Evolutionary conservation across 2,113 vertebrate species (phyloP).

Genomic region (Vulpes ferrilata): DNA sequence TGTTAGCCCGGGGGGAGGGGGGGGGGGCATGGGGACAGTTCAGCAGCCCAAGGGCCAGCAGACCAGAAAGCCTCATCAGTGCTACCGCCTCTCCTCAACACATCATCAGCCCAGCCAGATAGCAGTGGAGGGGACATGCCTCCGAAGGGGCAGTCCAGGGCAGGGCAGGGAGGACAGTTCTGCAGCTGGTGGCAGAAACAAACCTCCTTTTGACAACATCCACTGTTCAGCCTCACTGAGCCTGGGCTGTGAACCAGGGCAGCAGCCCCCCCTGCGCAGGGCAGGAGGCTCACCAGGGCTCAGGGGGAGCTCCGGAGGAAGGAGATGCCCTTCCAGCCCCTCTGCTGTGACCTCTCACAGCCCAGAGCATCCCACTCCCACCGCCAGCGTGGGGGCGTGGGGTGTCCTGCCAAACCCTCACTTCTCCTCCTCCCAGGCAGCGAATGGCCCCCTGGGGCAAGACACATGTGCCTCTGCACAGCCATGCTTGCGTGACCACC

Average conservation of each 20-base stretch:
- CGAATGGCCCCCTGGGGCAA: not conserved
- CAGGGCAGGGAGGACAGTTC: no score
- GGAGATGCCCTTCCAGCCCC: no score
- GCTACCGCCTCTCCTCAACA: not conserved
- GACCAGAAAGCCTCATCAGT: not conserved
- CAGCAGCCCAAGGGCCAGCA: not conserved
- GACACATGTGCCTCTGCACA: not conserved
- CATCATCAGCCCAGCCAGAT: not conserved
- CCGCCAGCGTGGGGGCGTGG: rapidly evolving
- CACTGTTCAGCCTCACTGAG: not conserved
- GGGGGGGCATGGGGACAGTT: rapidly evolving
- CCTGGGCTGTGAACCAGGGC: no score
- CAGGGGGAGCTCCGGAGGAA: no score
- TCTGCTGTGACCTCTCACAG: not conserved
- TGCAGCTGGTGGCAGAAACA: not conserved
- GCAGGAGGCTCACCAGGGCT: not conserved
- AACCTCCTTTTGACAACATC: not conserved
- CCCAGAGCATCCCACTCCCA: not conserved
- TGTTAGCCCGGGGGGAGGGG: not conserved
- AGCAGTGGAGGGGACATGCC: not conserved
- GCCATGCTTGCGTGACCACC: not conserved
- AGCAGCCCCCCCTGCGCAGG: not conserved
- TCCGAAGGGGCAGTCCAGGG: not conserved
- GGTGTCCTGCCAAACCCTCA: not conserved
- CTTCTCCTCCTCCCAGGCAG: not conserved